A percentile compares a stretch with the other conserved stretches of the same genome.
Evolutionary conservation across 2,888 invertebrate genomes (phyloP).

Genomic region (Lysandra bellargus): DNA sequence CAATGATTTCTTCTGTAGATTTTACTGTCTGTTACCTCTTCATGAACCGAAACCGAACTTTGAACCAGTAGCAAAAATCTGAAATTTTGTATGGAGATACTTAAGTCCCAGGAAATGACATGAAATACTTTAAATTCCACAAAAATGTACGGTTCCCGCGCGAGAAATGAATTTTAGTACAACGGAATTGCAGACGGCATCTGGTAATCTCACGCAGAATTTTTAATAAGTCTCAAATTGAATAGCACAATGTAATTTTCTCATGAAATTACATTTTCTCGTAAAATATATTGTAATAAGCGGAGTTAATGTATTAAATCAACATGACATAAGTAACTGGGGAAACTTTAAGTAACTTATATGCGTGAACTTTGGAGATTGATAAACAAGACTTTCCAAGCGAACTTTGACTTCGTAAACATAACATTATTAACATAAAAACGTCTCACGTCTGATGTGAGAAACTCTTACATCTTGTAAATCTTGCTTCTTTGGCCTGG

Average conservation of each 20-base stretch:
- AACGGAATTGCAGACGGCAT: too few species aligned
- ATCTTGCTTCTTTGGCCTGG: neutral
- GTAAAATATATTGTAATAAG: neutral
- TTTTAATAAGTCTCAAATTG: too few species aligned
- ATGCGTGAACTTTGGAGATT: conserved; percentile 2
- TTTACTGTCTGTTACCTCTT: too few species aligned
- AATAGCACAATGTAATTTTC: too few species aligned
- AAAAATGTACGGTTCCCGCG: too few species aligned
- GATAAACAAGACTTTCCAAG: conserved; percentile 1
- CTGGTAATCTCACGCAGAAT: too few species aligned
- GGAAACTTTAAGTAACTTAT: neutral
- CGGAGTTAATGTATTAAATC: neutral
- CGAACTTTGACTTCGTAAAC: neutral
- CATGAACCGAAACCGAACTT: too few species aligned
- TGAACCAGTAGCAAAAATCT: too few species aligned
- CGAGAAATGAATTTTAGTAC: too few species aligned
- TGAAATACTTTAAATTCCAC: too few species aligned
- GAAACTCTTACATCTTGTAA: neutral
- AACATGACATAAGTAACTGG: neutral
- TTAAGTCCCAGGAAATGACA: too few species aligned
- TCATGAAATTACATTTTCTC: neutral
- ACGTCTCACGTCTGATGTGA: neutral
- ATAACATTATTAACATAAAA: conserved; percentile 1
- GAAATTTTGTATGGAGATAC: too few species aligned
- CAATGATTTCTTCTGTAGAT: neutral